Evolutionary conservation across 2,888 invertebrate genomes (phyloP).

Genomic region (Ischnus inquisitorius): DNA sequence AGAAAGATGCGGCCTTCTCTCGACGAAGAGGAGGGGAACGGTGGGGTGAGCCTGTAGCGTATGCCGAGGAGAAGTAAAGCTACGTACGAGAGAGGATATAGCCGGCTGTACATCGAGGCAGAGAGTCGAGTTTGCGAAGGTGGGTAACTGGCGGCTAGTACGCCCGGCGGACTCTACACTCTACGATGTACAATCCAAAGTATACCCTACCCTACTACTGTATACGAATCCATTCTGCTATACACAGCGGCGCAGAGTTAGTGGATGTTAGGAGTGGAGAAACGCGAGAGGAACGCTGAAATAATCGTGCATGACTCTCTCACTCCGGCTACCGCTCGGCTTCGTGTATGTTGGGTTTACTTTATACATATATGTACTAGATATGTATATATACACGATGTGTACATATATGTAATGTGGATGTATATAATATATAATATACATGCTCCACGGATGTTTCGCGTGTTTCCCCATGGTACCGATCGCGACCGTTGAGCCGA

Average conservation of each 20-base stretch:
- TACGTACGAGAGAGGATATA: constrained; percentile 9
- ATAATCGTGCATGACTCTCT: constrained; percentile 3
- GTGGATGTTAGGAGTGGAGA: constrained; percentile 36
- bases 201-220: constrained; percentile 15
- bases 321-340: not conserved
- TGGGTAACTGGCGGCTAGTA: constrained; percentile 47
- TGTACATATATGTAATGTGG: constrained; percentile 13
- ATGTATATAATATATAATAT: constrained; percentile 66
- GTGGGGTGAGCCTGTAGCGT: constrained; percentile 46
- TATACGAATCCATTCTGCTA: constrained; percentile 16
- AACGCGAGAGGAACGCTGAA: constrained; percentile 19
- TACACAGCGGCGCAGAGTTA: constrained; percentile 35
- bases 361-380: not conserved
- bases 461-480: constrained; percentile 56
- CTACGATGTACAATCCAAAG: constrained; percentile 12
- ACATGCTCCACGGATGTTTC: constrained; percentile 64
- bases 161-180: constrained; percentile 33
- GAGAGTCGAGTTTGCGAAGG: constrained; percentile 40
- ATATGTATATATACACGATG: constrained; percentile 31
- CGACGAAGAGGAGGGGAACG: constrained; percentile 48
- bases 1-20: constrained; percentile 50
- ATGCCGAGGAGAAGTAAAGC: constrained; percentile 18
- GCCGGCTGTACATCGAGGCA: constrained; percentile 13
- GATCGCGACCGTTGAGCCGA: constrained; percentile 33
- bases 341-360: not conserved